Percentiles rank a stretch among this genome's conserved stretches.
These are phyloP conservation scores for Pogonomyrmex californicus DNA, from an alignment of 1,140 invertebrate genomes.

Conservation along the genomic window DNA sequence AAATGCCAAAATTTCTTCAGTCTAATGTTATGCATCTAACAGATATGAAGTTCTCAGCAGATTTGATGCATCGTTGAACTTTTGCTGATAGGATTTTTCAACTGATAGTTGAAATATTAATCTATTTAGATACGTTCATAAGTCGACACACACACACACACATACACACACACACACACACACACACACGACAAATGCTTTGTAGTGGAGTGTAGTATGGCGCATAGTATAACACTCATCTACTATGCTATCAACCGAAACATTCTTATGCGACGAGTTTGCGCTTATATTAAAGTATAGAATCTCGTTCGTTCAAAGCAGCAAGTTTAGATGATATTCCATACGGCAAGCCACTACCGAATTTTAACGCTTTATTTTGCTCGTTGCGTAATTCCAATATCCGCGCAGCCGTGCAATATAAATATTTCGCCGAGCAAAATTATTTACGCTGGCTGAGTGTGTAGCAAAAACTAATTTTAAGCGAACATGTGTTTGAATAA, in stretches of 20 bases:
- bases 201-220: neutral
- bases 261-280: neutral
- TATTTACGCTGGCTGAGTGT: conserved; percentile 3
- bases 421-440: conserved; percentile 22
- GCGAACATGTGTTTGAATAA: neutral
- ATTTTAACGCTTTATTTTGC: conserved; percentile 45
- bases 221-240: neutral
- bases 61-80: neutral
- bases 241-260: neutral
- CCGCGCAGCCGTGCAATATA: conserved; percentile 22
- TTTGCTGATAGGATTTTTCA: conserved; percentile 7
- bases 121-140: neutral
- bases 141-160: neutral
- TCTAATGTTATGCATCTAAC: neutral
- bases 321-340: neutral
- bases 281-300: neutral
- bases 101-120: conserved; percentile 24
- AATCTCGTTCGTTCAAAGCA: neutral
- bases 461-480: conserved; percentile 43
- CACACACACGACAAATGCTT: neutral
- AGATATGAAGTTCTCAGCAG: neutral
- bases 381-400: conserved; percentile 28
- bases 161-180: neutral
- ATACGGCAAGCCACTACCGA: neutral
- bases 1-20: neutral